A percentile compares a stretch with the other conserved stretches of the same genome.
These are phyloP conservation scores for Lycodopsis pacificus DNA, from an alignment of 2,797 vertebrate genomes.

Conservation along the genomic window DNA sequence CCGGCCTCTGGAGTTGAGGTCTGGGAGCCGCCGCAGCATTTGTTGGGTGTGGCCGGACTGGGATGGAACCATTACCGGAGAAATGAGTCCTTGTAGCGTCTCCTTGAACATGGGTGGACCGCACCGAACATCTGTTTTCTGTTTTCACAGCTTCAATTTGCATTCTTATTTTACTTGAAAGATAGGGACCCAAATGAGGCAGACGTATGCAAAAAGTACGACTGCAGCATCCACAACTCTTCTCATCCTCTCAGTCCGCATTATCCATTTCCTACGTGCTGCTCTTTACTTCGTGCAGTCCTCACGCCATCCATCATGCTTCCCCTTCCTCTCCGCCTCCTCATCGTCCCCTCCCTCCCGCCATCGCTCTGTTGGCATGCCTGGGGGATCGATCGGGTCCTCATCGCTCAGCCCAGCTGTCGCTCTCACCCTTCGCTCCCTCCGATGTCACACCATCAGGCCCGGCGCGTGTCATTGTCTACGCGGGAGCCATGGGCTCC, in stretches of 20 bases:
- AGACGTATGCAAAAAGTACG: neutral
- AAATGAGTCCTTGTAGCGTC: neutral
- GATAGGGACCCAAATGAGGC: neutral
- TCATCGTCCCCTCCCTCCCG: slow-evolving; percentile 28
- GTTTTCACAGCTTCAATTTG: slow-evolving; percentile 4
- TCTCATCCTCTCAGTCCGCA: slow-evolving; percentile 34
- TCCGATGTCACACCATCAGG: slow-evolving; percentile 63
- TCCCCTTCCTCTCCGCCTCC: slow-evolving; percentile 39
- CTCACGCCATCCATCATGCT: slow-evolving; percentile 67
- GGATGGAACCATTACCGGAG: slow-evolving; percentile 9
- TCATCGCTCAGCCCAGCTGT: slow-evolving; percentile 78
- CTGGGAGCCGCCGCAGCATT: slow-evolving; percentile 19
- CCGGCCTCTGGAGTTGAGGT: slow-evolving; percentile 40
- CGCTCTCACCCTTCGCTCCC: slow-evolving; percentile 64
- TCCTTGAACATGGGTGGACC: neutral
- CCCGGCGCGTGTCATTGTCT: slow-evolving; percentile 62
- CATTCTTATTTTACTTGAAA: slow-evolving; percentile 9
- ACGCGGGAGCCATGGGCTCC: slow-evolving; percentile 55
- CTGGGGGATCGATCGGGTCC: slow-evolving; percentile 70
- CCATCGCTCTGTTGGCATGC: slow-evolving; percentile 38
- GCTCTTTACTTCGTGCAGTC: slow-evolving; percentile 63
- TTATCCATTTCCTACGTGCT: slow-evolving; percentile 61
- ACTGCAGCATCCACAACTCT: slow-evolving; percentile 47
- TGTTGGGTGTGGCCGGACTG: slow-evolving; percentile 3
- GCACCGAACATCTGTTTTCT: neutral